Percentiles rank a stretch among this genome's conserved stretches.
These are phyloP conservation scores for Loripinus fragilis DNA, from an alignment of 2,888 invertebrate genomes.

Conservation along the genomic window DNA sequence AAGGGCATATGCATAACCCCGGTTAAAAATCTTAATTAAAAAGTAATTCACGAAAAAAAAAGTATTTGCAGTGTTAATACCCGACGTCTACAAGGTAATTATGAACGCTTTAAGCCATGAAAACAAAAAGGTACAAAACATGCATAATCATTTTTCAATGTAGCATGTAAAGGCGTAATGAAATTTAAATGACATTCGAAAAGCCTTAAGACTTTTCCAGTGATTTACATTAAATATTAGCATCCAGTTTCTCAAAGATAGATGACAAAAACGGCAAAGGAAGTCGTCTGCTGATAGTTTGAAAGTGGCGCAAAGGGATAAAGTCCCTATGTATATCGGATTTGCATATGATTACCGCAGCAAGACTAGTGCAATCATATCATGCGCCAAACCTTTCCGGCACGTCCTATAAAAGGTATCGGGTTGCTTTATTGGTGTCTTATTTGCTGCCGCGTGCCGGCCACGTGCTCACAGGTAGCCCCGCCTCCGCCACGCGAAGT, in stretches of 20 bases:
- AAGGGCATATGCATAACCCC: constrained; percentile 2
- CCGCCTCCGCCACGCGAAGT: constrained; percentile 59
- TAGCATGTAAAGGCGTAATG: too few species aligned
- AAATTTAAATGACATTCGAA: too few species aligned
- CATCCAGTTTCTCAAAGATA: too few species aligned
- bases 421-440: constrained; percentile 8
- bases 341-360: not conserved
- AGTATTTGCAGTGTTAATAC: constrained; percentile 9
- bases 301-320: too few species aligned
- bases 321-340: constrained; percentile 5
- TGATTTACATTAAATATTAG: too few species aligned
- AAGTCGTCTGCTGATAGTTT: too few species aligned
- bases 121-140: too few species aligned
- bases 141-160: too few species aligned
- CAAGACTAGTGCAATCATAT: not conserved
- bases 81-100: not conserved
- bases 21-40: constrained; percentile 12
- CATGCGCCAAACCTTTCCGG: not conserved
- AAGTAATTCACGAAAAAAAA: constrained; percentile 1
- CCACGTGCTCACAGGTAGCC: constrained; percentile 44
- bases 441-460: constrained; percentile 25
- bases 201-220: too few species aligned
- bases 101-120: not conserved
- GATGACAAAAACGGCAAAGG: too few species aligned
- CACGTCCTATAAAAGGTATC: not conserved